Conservation (phyloP, 2,113 vertebrate species). For the Campylomormyrus numenius region DNA sequence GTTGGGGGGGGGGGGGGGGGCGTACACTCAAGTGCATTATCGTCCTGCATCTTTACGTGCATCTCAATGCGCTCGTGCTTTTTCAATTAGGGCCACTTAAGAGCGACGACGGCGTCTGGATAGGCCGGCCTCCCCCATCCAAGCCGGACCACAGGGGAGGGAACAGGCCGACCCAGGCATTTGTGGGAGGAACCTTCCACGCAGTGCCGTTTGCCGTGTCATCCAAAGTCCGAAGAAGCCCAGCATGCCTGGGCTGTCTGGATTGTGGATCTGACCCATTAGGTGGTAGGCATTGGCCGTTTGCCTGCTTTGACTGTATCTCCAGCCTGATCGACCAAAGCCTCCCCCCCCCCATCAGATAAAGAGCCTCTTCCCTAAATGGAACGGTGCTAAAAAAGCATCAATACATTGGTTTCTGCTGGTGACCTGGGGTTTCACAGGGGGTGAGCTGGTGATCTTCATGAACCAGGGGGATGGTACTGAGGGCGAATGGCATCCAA, state of each 20-base stretch:
- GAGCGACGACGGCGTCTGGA: conserved; percentile 42
- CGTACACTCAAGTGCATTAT: conserved; percentile 43
- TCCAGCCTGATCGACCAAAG: not conserved
- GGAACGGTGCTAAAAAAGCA: not conserved
- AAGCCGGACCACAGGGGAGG: not conserved
- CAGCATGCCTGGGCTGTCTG: not conserved
- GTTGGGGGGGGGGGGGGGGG: conserved; percentile 30
- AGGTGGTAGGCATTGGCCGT: no score
- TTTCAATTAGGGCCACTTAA: conserved; percentile 56
- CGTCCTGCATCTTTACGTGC: conserved; percentile 45
- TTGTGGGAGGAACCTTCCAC: not conserved
- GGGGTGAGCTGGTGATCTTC: not conserved
- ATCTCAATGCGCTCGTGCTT: conserved; percentile 53
- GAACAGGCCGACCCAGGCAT: not conserved
- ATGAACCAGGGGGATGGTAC: not conserved
- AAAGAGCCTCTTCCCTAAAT: not conserved
- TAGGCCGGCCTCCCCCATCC: not conserved
- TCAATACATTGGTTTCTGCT: not conserved
- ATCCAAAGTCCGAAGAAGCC: not conserved
- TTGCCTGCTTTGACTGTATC: not conserved
- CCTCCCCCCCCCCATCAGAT: not conserved
- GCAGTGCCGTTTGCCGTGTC: not conserved
- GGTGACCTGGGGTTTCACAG: not conserved
- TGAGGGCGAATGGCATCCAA: not conserved
- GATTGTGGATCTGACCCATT: not conserved